A percentile compares a stretch with the other conserved stretches of the same genome.
Conservation (phyloP, 2,113 vertebrate species). For the Phyllopteryx taeniolatus region DNA sequence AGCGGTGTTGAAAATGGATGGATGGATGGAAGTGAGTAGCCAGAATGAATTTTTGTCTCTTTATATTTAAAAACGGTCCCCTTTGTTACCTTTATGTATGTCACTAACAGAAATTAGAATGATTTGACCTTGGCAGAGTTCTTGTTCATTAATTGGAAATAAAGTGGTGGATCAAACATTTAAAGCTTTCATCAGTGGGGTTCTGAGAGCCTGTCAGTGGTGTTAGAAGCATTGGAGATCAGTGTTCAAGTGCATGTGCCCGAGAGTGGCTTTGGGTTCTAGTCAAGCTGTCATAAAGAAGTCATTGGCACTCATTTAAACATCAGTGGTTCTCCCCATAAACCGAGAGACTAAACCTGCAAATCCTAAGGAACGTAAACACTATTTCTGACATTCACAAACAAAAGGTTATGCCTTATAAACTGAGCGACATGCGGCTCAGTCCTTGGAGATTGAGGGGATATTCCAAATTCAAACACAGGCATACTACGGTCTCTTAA, state of each 20-base stretch:
- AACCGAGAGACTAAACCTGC: too few species aligned
- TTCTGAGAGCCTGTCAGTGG: not conserved
- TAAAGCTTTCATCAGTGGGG: not conserved
- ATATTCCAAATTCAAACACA: conserved; percentile 62
- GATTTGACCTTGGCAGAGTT: too few species aligned
- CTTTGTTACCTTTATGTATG: too few species aligned
- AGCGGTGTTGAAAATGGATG: too few species aligned
- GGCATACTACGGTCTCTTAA: conserved; percentile 50
- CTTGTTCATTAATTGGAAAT: too few species aligned
- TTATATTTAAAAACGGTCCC: too few species aligned
- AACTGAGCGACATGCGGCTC: conserved; percentile 24
- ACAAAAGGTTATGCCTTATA: not conserved
- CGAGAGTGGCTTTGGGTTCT: not conserved
- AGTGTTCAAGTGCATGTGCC: not conserved
- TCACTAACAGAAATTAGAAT: too few species aligned
- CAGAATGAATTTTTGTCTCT: too few species aligned
- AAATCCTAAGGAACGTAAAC: not conserved
- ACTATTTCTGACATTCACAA: not conserved
- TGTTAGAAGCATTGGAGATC: not conserved
- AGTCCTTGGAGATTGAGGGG: conserved; percentile 39
- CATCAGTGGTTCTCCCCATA: not conserved
- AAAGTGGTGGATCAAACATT: too few species aligned
- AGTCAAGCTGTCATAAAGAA: not conserved
- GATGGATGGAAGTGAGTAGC: too few species aligned
- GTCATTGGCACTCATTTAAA: not conserved